Evolutionary conservation across 2,797 vertebrate genomes (phyloP).

Genomic region (Zalophus californianus): DNA sequence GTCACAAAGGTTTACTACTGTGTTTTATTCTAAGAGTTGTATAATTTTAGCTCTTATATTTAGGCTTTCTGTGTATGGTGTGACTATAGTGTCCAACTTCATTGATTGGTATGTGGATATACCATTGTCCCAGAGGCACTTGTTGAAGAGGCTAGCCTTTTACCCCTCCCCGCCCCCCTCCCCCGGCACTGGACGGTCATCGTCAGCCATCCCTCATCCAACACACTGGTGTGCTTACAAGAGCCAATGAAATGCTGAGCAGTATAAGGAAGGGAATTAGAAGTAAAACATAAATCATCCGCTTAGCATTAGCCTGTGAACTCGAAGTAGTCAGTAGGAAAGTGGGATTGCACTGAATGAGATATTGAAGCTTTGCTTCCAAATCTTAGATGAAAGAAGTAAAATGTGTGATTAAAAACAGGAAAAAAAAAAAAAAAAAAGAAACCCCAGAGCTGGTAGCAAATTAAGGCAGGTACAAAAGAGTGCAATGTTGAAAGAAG

Average conservation of each 20-base stretch:
- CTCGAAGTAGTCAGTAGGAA: background rate
- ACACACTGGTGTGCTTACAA: background rate
- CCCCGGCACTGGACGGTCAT: background rate
- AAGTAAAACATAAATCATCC: background rate
- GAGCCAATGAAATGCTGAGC: background rate
- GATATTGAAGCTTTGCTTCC: background rate
- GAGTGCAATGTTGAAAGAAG: background rate
- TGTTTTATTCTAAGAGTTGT: background rate
- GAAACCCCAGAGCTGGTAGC: background rate
- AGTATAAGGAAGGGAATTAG: background rate
- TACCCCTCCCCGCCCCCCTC: too few relatives aligned
- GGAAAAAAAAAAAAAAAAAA: background rate
- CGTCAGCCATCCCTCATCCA: background rate
- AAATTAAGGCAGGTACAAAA: background rate
- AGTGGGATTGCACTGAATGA: background rate
- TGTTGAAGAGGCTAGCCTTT: background rate
- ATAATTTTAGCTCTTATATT: background rate
- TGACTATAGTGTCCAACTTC: background rate
- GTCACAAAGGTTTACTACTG: background rate
- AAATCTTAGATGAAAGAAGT: background rate
- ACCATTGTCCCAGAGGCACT: background rate
- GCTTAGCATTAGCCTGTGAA: background rate
- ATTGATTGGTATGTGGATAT: background rate
- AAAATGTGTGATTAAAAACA: background rate
- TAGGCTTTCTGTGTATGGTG: background rate